Evolutionary conservation across 2,888 invertebrate genomes (phyloP).

Genomic region (Zeuzera pyrina): DNA sequence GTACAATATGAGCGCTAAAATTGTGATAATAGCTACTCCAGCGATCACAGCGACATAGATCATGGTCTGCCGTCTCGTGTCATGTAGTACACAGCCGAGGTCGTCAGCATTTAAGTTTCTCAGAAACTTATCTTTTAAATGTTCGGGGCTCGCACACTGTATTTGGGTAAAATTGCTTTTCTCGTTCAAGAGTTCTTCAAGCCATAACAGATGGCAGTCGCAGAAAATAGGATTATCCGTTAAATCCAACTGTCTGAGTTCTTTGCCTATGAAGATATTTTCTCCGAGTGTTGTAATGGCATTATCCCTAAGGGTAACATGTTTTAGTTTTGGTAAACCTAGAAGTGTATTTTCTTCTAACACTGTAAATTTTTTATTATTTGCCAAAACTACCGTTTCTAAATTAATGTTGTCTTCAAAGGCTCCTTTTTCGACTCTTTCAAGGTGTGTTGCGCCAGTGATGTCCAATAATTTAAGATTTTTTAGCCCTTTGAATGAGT

Average conservation of each 20-base stretch:
- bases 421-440: constrained; percentile 82
- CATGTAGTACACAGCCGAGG: constrained; percentile 85
- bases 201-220: constrained; percentile 86
- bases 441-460: constrained; percentile 82
- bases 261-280: constrained; percentile 84
- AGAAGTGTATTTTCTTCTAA: constrained; percentile 84
- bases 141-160: constrained; percentile 81
- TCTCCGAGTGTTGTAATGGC: constrained; percentile 84
- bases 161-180: constrained; percentile 80
- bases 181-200: constrained; percentile 79
- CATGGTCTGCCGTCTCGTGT: constrained; percentile 85
- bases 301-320: constrained; percentile 84
- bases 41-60: constrained; percentile 83
- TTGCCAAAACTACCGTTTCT: constrained; percentile 82
- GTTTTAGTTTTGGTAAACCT: constrained; percentile 84
- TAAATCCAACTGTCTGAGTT: constrained; percentile 81
- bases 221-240: constrained; percentile 88
- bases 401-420: constrained; percentile 87
- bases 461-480: constrained; percentile 85
- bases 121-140: constrained; percentile 79
- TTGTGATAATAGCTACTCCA: constrained; percentile 80
- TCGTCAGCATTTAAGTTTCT: constrained; percentile 81
- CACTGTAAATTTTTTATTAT: constrained; percentile 81
- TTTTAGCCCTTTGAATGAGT: constrained; percentile 84
- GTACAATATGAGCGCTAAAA: constrained; percentile 82